Percentiles rank a stretch among this genome's conserved stretches.
These are phyloP conservation scores for Rhinoraja longicauda DNA, from an alignment of 2,797 vertebrate species.

Conservation along the genomic window DNA sequence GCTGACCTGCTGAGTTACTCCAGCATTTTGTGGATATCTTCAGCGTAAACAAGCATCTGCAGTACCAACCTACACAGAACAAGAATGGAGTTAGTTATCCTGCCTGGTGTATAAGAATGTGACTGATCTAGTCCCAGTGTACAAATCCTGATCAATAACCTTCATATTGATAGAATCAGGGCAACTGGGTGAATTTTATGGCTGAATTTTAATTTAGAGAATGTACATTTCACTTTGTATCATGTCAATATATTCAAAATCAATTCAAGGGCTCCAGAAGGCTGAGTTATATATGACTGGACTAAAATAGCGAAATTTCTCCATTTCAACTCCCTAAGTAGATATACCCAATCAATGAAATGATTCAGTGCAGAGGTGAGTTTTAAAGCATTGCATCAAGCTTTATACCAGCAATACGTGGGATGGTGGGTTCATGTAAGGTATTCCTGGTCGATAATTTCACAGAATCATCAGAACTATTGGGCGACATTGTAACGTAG, in stretches of 20 bases:
- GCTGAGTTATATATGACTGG: background rate
- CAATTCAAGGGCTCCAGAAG: background rate
- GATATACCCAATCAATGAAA: background rate
- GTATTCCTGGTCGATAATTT: background rate
- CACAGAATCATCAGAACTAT: too few relatives aligned
- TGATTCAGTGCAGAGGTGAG: background rate
- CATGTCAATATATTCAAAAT: background rate
- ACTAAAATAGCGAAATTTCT: background rate
- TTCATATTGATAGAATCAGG: background rate
- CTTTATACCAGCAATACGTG: too few relatives aligned
- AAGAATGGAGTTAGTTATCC: background rate
- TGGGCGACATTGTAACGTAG: too few relatives aligned
- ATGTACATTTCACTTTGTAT: background rate
- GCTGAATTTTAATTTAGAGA: background rate
- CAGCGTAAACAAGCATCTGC: too few relatives aligned
- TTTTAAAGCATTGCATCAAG: background rate
- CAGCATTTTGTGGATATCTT: too few relatives aligned
- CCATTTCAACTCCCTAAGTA: background rate
- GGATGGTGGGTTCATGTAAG: background rate
- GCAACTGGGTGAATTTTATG: background rate
- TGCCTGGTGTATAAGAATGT: background rate
- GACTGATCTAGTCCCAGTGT: background rate
- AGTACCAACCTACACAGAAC: background rate
- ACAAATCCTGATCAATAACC: background rate
- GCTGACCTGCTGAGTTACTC: too few relatives aligned